These are phyloP conservation scores for Coccyzus lansbergi DNA, from an alignment of 2,797 vertebrate genomes.

Conservation along the genomic window DNA sequence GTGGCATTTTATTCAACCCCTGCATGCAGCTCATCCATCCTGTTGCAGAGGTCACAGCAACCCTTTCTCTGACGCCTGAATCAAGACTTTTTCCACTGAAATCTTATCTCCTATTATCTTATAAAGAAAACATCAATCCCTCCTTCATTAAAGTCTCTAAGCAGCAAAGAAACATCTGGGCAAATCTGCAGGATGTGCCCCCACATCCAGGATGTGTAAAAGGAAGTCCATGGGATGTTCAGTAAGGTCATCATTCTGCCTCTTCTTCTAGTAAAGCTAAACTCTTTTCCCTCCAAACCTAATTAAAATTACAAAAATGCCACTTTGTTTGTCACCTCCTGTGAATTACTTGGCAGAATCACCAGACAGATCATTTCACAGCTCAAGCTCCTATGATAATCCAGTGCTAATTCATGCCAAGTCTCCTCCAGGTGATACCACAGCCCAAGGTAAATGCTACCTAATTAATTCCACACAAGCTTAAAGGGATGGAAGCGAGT, in stretches of 20 bases:
- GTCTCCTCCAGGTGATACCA: slow-evolving; percentile 29
- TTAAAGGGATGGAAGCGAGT: neutral
- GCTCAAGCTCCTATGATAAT: neutral
- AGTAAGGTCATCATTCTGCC: neutral
- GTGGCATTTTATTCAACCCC: slow-evolving; percentile 62
- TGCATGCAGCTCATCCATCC: neutral
- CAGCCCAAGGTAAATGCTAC: slow-evolving; percentile 28
- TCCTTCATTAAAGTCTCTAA: neutral
- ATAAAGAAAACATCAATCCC: neutral
- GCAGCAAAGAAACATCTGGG: neutral
- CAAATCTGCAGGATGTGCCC: neutral
- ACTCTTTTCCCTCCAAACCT: neutral
- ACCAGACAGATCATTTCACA: neutral
- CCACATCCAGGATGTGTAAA: neutral
- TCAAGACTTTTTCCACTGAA: neutral
- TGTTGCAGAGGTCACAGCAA: neutral
- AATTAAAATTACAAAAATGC: slow-evolving; percentile 31
- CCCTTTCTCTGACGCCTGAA: neutral
- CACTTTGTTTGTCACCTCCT: neutral
- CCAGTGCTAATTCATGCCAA: neutral
- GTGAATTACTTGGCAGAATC: slow-evolving; percentile 23
- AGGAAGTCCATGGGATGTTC: neutral
- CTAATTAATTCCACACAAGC: slow-evolving; percentile 37
- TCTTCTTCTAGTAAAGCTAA: neutral
- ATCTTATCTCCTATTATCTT: neutral